These are phyloP conservation scores for Stenodera caucasica DNA, from an alignment of 2,888 invertebrate genomes.

Conservation along the genomic window DNA sequence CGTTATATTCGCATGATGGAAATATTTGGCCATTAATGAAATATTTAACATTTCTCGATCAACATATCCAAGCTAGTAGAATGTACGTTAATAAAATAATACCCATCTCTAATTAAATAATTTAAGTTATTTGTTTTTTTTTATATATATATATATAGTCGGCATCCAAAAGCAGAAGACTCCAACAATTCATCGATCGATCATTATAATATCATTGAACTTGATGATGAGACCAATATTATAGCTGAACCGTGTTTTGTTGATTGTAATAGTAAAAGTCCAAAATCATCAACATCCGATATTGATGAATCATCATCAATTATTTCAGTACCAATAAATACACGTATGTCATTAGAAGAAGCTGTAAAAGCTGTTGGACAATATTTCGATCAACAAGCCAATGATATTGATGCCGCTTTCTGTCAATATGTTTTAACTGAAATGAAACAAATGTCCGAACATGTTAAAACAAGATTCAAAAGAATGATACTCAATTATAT, in stretches of 20 bases:
- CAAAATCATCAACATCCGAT: background rate
- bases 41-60: background rate
- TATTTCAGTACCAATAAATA: background rate
- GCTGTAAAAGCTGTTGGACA: background rate
- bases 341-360: background rate
- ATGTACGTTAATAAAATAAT: too few species aligned
- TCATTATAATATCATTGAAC: too few species aligned
- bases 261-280: background rate
- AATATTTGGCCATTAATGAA: conserved; percentile 1
- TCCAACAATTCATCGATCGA: too few species aligned
- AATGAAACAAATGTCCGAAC: background rate
- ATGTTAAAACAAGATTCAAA: background rate
- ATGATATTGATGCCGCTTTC: conserved; percentile 1
- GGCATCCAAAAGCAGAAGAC: too few species aligned
- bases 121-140: too few species aligned
- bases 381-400: conserved; percentile 2
- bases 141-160: too few species aligned
- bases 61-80: background rate
- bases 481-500: conserved; percentile 3
- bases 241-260: background rate
- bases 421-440: conserved; percentile 6
- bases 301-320: background rate
- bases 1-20: background rate
- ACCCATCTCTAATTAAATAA: too few species aligned
- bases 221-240: background rate